Base-by-base conservation (phyloP, 1,140 invertebrate species). In the Elymnias hypermnestra region DNA sequence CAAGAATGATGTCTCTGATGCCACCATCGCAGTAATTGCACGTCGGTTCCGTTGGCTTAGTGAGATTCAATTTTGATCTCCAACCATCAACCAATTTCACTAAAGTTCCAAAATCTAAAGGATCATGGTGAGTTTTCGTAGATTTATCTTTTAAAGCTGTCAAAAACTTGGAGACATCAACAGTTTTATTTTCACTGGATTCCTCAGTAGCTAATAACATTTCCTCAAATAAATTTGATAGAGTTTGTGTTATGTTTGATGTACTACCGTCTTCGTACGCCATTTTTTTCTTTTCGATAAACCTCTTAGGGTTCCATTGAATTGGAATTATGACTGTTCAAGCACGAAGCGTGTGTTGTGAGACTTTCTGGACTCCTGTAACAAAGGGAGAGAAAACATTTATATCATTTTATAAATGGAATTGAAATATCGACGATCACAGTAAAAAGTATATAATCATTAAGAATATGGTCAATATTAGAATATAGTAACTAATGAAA, bases 21-120 rank as follows among this genome's bases (percentile, higher is more conserved):
- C 52, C 71, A 2, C 85, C 83, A 2, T 72, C 75, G 29, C 85
- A 87, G 50, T 86, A 87, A 31, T 68, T 67, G 41, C 79, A 84
- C 1, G 55, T 13, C 3, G 62, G 14, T 43, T 84, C 77, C 1
- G 49, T 41, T 0, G 64, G 39, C 39, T 74, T 76, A 3, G 68
- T 82, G 23, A 82, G 38, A 39, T 84, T 84, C 0, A 82, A 28
- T 26, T 63, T 69, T 8, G 49, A 64, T 7, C 72, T 53, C 66
- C 66, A 77, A 0, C 76, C 81, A 33, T 81, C 77, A 0, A 82
- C 69, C n/a, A 82, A 29, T 25, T 75, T 79, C 4, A 84, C 71
- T 14, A 79, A 48, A 1, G 74, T 72, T 0, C 72, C 76, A 22
- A 81, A 84, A 25, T 84, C 77, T 9, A 82, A 39, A 0, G 63